These are phyloP conservation scores for Osmerus eperlanus DNA, from an alignment of 2,113 vertebrate genomes.

Conservation along the genomic window DNA sequence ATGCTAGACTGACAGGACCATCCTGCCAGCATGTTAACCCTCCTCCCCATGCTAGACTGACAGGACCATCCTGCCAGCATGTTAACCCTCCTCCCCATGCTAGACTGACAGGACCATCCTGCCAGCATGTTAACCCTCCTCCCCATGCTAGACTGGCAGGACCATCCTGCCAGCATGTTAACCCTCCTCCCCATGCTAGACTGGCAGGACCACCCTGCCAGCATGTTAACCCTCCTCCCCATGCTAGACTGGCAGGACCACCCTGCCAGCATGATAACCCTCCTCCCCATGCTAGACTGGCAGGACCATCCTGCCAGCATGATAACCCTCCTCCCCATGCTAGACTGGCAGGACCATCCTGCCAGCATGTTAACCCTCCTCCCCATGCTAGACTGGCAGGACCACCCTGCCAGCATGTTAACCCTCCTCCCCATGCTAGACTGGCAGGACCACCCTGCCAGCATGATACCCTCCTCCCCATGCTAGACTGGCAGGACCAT, in stretches of 20 bases:
- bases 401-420: conserved; percentile 86
- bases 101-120: conserved; percentile 90
- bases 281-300: conserved; percentile 73
- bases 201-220: conserved; percentile 87
- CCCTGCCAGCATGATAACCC: conserved; percentile 74
- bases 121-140: conserved; percentile 71
- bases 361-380: conserved; percentile 63
- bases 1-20: conserved; percentile 83
- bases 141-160: conserved; percentile 70
- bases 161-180: conserved; percentile 83
- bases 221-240: conserved; percentile 73
- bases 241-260: conserved; percentile 78
- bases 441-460: conserved; percentile 90
- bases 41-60: conserved; percentile 34
- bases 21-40: conserved; percentile 84
- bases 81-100: neutral
- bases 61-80: conserved; percentile 89
- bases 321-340: conserved; percentile 48
- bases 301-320: conserved; percentile 87
- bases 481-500: conserved; percentile 86
- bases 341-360: conserved; percentile 84
- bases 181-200: conserved; percentile 62
- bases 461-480: conserved; percentile 33
- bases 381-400: conserved; percentile 80
- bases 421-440: conserved; percentile 48